Evolutionary conservation across 2,888 invertebrate species (phyloP).

Genomic region (Blera fallax): DNA sequence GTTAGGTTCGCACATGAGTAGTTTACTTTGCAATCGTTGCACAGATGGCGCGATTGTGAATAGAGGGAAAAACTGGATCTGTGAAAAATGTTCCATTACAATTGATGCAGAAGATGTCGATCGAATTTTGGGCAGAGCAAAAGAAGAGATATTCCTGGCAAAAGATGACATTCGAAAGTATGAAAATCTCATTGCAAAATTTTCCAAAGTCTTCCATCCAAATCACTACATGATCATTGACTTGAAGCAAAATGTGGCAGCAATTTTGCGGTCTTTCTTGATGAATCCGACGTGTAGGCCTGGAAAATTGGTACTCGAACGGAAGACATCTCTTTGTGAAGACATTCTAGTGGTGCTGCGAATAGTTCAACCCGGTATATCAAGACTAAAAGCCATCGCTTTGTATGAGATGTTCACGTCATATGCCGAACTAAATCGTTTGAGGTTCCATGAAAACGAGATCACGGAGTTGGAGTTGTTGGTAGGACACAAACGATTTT

Average conservation of each 20-base stretch:
- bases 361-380: conserved; percentile 85
- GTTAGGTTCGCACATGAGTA: conserved; percentile 87
- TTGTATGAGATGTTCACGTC: conserved; percentile 89
- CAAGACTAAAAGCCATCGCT: conserved; percentile 85
- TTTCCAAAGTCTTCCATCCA: conserved; percentile 84
- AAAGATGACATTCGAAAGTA: conserved; percentile 78
- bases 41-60: conserved; percentile 74
- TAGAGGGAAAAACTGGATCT: conserved; percentile 76
- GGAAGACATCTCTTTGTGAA: conserved; percentile 86
- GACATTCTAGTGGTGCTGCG: conserved; percentile 86
- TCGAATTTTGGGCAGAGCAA: conserved; percentile 82
- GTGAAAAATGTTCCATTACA: conserved; percentile 75
- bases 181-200: conserved; percentile 83
- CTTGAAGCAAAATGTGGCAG: conserved; percentile 87
- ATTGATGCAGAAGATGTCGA: conserved; percentile 81
- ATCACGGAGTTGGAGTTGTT: conserved; percentile 74
- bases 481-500: conserved; percentile 66
- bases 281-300: conserved; percentile 83
- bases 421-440: conserved; percentile 83
- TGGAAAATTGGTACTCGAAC: conserved; percentile 83
- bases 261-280: conserved; percentile 83
- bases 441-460: conserved; percentile 77
- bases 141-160: conserved; percentile 81
- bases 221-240: conserved; percentile 87
- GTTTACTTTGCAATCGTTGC: conserved; percentile 77